Conservation (phyloP, 2,888 invertebrate species). For the Hanleya hanleyi region DNA sequence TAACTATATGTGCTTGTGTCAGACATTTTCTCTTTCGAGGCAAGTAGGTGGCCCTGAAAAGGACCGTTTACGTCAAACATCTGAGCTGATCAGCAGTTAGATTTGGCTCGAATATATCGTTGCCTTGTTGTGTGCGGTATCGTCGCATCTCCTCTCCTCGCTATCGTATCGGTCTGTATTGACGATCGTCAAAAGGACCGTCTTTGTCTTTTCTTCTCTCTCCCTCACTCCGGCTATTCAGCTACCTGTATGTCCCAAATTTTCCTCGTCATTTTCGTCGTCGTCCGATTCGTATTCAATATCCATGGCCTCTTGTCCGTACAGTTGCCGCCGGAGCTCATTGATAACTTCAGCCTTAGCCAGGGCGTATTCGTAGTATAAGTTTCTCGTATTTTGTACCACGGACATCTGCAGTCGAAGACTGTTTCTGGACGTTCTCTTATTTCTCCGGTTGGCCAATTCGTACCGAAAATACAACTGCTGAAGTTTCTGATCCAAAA, state of each 20-base stretch:
- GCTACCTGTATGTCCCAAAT: not conserved
- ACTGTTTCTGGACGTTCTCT: not conserved
- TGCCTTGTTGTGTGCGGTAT: no score
- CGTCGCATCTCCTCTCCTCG: no score
- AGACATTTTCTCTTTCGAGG: no score
- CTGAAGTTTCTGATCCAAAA: not conserved
- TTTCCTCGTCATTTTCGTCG: not conserved
- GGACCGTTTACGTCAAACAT: not conserved
- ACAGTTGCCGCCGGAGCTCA: not conserved
- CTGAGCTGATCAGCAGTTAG: no score
- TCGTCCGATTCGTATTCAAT: not conserved
- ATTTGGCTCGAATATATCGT: no score
- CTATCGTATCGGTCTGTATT: no score
- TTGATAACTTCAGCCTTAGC: not conserved
- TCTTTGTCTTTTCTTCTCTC: no score
- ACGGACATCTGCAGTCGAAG: not conserved
- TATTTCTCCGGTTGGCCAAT: not conserved
- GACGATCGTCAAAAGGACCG: no score
- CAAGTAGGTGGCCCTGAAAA: not conserved
- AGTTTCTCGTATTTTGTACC: not conserved
- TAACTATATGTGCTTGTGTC: no score
- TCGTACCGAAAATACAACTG: not conserved
- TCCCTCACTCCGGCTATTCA: not conserved
- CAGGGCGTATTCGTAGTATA: slow-evolving; percentile 1
- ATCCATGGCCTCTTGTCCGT: not conserved